Evolutionary conservation across 2,797 vertebrate species (phyloP).

Genomic region (Anguilla marmorata): DNA sequence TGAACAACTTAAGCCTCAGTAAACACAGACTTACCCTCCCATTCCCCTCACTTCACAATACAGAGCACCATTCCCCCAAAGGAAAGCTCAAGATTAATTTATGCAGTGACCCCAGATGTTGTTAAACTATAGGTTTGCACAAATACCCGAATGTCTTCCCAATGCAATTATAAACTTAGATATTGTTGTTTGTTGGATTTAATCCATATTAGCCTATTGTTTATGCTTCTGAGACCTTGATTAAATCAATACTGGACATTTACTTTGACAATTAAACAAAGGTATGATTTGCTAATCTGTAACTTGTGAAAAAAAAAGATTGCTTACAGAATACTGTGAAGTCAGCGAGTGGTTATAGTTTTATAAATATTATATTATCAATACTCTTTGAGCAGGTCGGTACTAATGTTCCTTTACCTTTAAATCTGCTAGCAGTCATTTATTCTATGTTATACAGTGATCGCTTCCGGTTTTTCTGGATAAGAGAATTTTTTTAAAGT

Average conservation of each 20-base stretch:
- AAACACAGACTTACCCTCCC: slow-evolving; percentile 29
- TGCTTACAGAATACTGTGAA: too few species aligned
- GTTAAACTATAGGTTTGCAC: not conserved
- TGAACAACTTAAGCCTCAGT: slow-evolving; percentile 38
- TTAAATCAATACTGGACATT: not conserved
- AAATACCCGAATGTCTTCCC: not conserved
- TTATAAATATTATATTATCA: too few species aligned
- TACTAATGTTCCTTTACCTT: too few species aligned
- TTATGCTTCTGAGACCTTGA: not conserved
- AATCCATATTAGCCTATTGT: not conserved
- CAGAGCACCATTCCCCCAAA: not conserved
- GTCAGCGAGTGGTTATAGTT: too few species aligned
- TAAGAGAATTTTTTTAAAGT: not conserved
- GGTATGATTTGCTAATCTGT: too few species aligned
- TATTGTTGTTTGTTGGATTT: not conserved
- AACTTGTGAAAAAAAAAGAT: too few species aligned
- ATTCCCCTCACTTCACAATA: not conserved
- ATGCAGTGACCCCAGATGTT: not conserved
- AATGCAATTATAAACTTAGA: not conserved
- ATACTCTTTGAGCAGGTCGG: too few species aligned
- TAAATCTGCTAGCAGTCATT: too few species aligned
- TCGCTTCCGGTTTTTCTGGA: not conserved
- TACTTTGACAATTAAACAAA: not conserved
- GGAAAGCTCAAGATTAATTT: not conserved
- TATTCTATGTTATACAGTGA: too few species aligned